phyloP scores from a whole-genome alignment of 2,797 vertebrate species.

The Tympanoctomys barrerae region DNA sequence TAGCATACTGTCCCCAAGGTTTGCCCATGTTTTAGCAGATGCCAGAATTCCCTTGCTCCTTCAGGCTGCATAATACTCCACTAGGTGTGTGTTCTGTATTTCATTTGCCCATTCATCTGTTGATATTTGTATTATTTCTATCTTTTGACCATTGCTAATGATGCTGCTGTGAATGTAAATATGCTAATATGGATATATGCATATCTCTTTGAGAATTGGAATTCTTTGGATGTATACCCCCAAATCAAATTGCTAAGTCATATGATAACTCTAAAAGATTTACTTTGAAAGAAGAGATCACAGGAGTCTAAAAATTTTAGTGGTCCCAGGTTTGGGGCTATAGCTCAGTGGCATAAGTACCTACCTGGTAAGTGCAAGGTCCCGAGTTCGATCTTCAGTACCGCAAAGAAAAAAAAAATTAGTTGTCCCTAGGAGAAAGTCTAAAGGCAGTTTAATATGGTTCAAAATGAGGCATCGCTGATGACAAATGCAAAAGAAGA shows the following conservation, averaged over 20 bases:
- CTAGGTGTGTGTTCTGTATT: background rate
- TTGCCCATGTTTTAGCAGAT: too few species aligned
- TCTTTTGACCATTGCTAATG: background rate
- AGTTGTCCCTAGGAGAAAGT: constrained; percentile 2
- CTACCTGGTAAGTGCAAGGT: too few species aligned
- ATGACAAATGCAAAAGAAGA: background rate
- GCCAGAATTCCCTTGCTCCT: background rate
- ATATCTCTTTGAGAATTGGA: background rate
- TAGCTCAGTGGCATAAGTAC: too few species aligned
- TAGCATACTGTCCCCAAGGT: background rate
- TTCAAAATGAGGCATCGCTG: background rate
- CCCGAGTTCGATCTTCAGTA: too few species aligned
- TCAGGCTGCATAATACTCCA: background rate
- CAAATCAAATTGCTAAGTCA: background rate
- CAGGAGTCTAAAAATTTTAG: background rate
- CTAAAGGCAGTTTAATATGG: background rate
- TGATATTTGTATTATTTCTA: background rate
- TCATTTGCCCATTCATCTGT: background rate
- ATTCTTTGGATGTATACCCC: background rate
- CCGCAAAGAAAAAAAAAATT: too few species aligned
- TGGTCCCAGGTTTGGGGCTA: background rate
- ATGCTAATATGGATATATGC: background rate
- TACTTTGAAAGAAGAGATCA: constrained; percentile 8
- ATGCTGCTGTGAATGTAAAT: background rate
- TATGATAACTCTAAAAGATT: background rate